Conservation (phyloP, 2,113 vertebrate genomes). For the Euleptes europaea region DNA sequence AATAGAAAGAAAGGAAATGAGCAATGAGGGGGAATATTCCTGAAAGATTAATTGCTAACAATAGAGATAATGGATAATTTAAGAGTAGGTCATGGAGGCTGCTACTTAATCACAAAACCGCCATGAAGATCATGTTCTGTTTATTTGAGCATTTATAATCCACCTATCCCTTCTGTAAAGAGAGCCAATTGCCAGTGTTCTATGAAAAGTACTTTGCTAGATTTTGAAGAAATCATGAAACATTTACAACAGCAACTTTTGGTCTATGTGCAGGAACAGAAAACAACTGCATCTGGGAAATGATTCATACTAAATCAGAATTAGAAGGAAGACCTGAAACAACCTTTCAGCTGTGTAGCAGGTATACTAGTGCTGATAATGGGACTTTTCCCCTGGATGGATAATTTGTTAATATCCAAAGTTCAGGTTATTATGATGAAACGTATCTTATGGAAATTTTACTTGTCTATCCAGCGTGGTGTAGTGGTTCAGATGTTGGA, state of each 20-base stretch:
- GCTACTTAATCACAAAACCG: not conserved
- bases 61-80: not conserved
- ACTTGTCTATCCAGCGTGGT: not conserved
- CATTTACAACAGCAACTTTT: conserved; percentile 14
- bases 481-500: too few species aligned
- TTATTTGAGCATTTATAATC: too few species aligned
- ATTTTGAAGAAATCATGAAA: not conserved
- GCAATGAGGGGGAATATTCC: not conserved
- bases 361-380: conserved; percentile 75
- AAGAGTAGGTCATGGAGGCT: not conserved
- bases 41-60: not conserved
- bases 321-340: conserved; percentile 93
- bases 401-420: not conserved
- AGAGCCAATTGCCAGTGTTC: not conserved
- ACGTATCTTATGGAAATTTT: not conserved
- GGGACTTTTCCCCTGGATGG: not conserved
- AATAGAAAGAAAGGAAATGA: not conserved
- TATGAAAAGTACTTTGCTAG: not conserved
- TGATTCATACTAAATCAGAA: conserved; percentile 95
- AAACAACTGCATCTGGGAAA: conserved; percentile 91
- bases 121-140: not conserved
- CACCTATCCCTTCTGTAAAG: too few species aligned
- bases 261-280: conserved; percentile 77
- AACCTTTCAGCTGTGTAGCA: conserved; percentile 93
- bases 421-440: not conserved